Evolutionary conservation across 2,888 invertebrate species (phyloP), one percentile per base, ranked within the genome.

Genomic region (Pycnomerus fuliginosus): DNA sequence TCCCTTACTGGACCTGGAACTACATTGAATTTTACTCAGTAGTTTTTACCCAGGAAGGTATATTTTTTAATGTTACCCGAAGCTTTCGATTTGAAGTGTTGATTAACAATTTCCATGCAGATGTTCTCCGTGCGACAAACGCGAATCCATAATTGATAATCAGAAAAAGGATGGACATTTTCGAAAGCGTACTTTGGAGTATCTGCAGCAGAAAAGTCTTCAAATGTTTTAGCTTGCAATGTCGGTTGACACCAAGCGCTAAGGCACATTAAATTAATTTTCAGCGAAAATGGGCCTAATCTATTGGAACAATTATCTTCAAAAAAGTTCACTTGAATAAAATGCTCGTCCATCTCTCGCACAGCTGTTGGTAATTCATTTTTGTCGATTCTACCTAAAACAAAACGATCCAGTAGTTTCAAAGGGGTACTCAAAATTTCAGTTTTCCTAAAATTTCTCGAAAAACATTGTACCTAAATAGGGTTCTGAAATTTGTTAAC

Each of bases 91-190:
- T 16, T 24, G 10, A 39, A 24, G 15, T 13, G 5, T 15, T n/a
- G 3, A n/a, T 23, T 5, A 8, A 31, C 4, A 1, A 10, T 8
- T 8, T 3, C n/a, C 3, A 1, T 15, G 15, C 15, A 5, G 14
- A n/a, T 16, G 3, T 35, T 17, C 1, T 20, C n/a, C n/a, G 20
- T 33, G 25, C 41, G 16, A 24, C 50, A 46, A 16, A 11, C 16
- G 12, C 16, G 3, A 13, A 28, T 17, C 12, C 27, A 12, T 8
- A 22, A 16, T 20, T 17, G 13, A 12, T 29, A 24, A 3, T 42
- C 22, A 11, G 27, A 38, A 20, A 41, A 17, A 2, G 39, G 32
- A 12, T n/a, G 16, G 10, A 32, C 7, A 36, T 36, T 16, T 4
- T 11, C 24, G 44, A n/a, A n/a, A n/a, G n/a, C n/a, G n/a, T n/a